Conservation (phyloP, 1,140 invertebrate genomes). For the Apocrypta bakeri region DNA sequence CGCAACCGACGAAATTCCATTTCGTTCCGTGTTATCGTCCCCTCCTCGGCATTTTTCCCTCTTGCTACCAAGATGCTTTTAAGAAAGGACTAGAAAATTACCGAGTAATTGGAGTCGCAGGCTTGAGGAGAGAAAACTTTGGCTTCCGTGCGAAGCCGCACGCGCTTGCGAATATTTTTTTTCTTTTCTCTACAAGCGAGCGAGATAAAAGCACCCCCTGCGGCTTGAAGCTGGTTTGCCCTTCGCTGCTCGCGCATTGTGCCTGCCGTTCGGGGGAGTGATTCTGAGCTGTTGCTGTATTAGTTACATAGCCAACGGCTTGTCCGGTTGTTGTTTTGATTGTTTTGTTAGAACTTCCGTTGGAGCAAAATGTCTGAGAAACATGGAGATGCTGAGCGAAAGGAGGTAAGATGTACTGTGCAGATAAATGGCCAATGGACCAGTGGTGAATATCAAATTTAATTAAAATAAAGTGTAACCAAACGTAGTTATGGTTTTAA, state of each 20-base stretch:
- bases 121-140: conserved; percentile 28
- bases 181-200: neutral
- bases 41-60: neutral
- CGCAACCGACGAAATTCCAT: conserved; percentile 40
- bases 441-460: neutral
- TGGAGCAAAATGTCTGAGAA: neutral
- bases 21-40: conserved; percentile 39
- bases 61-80: conserved; percentile 25
- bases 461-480: conserved; percentile 5
- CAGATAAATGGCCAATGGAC: neutral
- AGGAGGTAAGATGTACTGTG: neutral
- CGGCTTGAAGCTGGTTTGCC: neutral
- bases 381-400: neutral
- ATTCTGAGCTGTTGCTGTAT: neutral
- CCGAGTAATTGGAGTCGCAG: conserved; percentile 48
- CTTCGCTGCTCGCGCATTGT: neutral
- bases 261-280: neutral
- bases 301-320: neutral
- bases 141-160: neutral
- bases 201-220: neutral
- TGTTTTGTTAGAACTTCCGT: conserved; percentile 1
- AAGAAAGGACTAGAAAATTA: conserved; percentile 45
- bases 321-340: conserved; percentile 9
- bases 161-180: neutral
- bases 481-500: neutral